phyloP scores from a whole-genome alignment of 53 echinoderm and acorn worm species.

The Henricia sp. region DNA sequence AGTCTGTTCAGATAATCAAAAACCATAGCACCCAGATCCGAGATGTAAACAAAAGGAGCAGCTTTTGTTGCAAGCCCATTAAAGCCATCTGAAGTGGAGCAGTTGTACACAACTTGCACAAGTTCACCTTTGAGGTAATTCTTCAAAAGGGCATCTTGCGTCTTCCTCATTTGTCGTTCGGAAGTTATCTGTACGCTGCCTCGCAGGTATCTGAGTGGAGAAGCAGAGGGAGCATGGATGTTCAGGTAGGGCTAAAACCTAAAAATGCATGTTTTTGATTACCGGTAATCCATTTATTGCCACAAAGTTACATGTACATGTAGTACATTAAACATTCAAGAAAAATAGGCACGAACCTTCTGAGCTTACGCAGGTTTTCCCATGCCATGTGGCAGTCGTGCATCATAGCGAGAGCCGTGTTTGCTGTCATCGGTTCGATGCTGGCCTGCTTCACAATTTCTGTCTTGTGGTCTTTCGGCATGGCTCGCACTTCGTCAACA shows the following conservation, averaged over 20 bases:
- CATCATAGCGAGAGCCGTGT: slow-evolving; percentile 27
- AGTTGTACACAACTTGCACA: not conserved
- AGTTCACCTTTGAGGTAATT: not conserved
- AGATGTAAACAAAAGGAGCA: not conserved
- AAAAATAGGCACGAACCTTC: no score
- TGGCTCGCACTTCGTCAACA: no score
- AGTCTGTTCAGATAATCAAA: slow-evolving; percentile 1
- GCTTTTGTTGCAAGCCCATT: not conserved
- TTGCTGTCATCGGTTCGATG: not conserved
- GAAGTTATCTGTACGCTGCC: not conserved
- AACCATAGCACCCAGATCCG: not conserved
- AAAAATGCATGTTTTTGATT: not conserved
- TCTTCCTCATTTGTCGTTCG: not conserved
- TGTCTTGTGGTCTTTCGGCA: no score
- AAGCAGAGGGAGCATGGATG: not conserved
- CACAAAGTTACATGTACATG: no score
- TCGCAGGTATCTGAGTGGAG: not conserved
- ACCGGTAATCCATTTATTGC: not conserved
- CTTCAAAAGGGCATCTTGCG: not conserved
- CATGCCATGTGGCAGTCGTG: slow-evolving; percentile 53
- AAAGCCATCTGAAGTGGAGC: not conserved
- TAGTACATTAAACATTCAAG: no score
- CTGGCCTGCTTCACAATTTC: no score
- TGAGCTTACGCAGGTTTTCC: slow-evolving; percentile 48
- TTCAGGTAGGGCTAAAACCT: not conserved